Evolutionary conservation across 2,797 vertebrate genomes (phyloP).

Genomic region (Galaxias olidus): DNA sequence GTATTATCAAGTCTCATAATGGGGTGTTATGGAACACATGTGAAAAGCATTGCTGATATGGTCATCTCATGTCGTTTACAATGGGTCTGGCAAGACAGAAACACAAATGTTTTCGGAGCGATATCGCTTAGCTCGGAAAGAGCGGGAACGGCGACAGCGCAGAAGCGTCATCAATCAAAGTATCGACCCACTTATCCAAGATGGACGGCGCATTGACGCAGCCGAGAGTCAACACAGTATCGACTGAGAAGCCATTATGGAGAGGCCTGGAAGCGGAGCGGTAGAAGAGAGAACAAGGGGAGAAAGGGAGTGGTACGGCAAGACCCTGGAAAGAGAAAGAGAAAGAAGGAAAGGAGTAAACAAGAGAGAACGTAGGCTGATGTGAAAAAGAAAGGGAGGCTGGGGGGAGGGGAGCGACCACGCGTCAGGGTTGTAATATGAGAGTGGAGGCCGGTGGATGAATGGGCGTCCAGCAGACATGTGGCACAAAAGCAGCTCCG

Average conservation of each 20-base stretch:
- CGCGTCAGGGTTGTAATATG: not conserved
- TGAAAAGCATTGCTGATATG: too few relatives aligned
- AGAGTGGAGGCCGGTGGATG: not conserved
- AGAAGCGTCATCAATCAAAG: conserved; percentile 27
- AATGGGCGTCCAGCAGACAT: conserved; percentile 24
- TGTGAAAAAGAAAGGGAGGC: not conserved
- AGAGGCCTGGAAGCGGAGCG: not conserved
- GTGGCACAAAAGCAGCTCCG: conserved; percentile 37
- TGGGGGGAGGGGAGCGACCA: not conserved
- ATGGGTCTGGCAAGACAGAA: too few relatives aligned
- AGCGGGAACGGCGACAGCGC: conserved; percentile 5
- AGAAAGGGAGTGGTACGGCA: not conserved
- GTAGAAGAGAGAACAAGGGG: conserved; percentile 26
- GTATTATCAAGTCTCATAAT: too few relatives aligned
- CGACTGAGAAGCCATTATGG: conserved; percentile 29
- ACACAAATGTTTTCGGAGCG: not conserved
- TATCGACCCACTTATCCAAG: conserved; percentile 27
- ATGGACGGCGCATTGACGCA: conserved; percentile 33
- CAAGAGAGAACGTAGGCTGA: conserved; percentile 1
- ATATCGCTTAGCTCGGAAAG: not conserved
- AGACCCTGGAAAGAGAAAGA: not conserved
- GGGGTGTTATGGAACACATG: too few relatives aligned
- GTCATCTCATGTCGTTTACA: too few relatives aligned
- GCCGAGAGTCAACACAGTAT: conserved; percentile 21
- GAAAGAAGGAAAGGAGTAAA: conserved; percentile 15